These are phyloP conservation scores for Artemia sinica DNA, from an alignment of 2,888 invertebrate genomes.

Conservation along the genomic window DNA sequence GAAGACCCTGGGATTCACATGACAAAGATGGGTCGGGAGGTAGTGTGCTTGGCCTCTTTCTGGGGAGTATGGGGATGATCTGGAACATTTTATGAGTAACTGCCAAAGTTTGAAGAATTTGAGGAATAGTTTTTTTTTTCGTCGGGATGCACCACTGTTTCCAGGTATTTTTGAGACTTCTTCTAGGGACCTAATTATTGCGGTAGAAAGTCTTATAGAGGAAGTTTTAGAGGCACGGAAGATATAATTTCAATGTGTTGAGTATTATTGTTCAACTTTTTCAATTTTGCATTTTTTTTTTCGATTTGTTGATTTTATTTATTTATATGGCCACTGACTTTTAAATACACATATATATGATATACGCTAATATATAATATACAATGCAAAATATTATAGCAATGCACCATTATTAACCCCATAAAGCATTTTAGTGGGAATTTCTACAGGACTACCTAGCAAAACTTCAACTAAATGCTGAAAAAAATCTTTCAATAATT, in stretches of 20 bases:
- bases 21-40: background rate
- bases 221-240: background rate
- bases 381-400: too few species aligned
- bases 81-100: background rate
- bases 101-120: constrained; percentile 4
- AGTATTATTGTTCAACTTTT: background rate
- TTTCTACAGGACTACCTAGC: too few species aligned
- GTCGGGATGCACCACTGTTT: background rate
- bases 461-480: too few species aligned
- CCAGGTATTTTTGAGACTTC: background rate
- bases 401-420: too few species aligned
- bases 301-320: too few species aligned
- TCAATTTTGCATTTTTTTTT: too few species aligned
- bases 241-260: background rate
- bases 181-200: background rate
- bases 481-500: too few species aligned
- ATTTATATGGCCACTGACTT: too few species aligned
- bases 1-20: background rate
- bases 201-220: background rate
- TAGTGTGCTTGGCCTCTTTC: background rate
- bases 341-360: too few species aligned
- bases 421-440: too few species aligned
- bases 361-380: too few species aligned
- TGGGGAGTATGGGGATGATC: background rate
- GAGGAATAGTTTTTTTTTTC: background rate